A percentile compares a stretch with the other conserved stretches of the same genome.
Conservation (phyloP, 2,888 invertebrate species). For the Torymus tubicola region DNA sequence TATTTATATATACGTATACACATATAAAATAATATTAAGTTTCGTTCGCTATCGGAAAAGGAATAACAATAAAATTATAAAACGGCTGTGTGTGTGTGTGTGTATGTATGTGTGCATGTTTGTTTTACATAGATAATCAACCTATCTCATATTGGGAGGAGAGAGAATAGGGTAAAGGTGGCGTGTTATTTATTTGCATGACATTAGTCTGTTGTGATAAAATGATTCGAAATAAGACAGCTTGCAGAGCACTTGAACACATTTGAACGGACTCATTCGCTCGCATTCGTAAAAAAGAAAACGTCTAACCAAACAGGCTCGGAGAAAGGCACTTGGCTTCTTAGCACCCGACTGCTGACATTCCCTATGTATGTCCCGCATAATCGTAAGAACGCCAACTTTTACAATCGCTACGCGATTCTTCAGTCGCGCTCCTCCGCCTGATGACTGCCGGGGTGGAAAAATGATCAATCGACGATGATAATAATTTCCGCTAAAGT, state of each 20-base stretch:
- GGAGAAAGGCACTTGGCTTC: no score
- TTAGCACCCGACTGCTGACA: no score
- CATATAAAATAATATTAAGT: slow-evolving; percentile 3
- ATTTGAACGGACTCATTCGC: slow-evolving; percentile 29
- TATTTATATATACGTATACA: slow-evolving; percentile 53
- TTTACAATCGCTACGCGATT: no score
- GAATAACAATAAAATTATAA: slow-evolving; percentile 31
- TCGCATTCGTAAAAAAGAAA: not conserved
- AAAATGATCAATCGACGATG: no score
- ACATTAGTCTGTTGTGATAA: slow-evolving; percentile 31
- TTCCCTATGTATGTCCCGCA: no score
- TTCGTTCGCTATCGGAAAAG: slow-evolving; percentile 8
- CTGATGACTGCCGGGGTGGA: no score
- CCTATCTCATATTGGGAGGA: slow-evolving; percentile 9
- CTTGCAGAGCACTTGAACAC: slow-evolving; percentile 42
- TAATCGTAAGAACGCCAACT: no score
- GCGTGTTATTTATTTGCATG: slow-evolving; percentile 9
- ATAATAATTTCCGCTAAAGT: no score
- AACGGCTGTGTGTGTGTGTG: not conserved
- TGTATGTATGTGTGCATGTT: not conserved
- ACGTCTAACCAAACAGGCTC: no score
- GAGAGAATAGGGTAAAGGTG: no score
- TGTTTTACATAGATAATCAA: slow-evolving; percentile 23
- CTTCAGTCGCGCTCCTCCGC: no score
- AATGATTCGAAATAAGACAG: slow-evolving; percentile 13